These are phyloP conservation scores for Boloria euphrosyne DNA, from an alignment of 2,888 invertebrate species.

Conservation along the genomic window DNA sequence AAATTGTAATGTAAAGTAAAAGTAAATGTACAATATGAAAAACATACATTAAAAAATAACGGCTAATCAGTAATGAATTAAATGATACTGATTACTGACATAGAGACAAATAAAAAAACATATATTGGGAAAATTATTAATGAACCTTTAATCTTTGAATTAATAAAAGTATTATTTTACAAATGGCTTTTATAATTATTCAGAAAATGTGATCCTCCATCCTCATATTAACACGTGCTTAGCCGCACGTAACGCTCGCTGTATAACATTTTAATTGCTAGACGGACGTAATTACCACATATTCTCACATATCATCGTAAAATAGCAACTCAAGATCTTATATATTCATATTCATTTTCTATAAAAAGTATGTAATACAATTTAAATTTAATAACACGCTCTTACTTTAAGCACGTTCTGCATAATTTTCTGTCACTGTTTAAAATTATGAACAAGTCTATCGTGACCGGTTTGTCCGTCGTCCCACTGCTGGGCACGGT, in stretches of 20 bases:
- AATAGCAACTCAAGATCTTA: neutral
- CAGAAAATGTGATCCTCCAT: neutral
- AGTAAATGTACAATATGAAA: neutral
- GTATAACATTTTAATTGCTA: constrained; percentile 16
- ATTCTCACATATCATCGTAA: constrained; percentile 13
- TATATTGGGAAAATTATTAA: too few species aligned
- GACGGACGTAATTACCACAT: constrained; percentile 13
- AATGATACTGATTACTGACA: too few species aligned
- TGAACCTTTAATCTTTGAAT: too few species aligned
- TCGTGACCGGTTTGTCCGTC: too few species aligned
- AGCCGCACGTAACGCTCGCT: constrained; percentile 1
- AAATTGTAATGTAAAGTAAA: neutral
- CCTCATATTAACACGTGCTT: constrained; percentile 9
- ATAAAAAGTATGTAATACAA: neutral
- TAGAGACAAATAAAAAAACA: too few species aligned
- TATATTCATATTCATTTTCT: neutral
- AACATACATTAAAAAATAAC: neutral
- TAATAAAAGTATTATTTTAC: too few species aligned
- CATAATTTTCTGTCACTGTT: too few species aligned
- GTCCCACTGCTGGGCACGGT: too few species aligned
- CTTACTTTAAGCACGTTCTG: too few species aligned
- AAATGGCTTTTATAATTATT: neutral
- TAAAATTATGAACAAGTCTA: too few species aligned
- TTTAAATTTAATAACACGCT: neutral
- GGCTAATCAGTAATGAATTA: too few species aligned